Evolutionary conservation across 2,113 vertebrate species (phyloP).

Genomic region (Tupaia tana): DNA sequence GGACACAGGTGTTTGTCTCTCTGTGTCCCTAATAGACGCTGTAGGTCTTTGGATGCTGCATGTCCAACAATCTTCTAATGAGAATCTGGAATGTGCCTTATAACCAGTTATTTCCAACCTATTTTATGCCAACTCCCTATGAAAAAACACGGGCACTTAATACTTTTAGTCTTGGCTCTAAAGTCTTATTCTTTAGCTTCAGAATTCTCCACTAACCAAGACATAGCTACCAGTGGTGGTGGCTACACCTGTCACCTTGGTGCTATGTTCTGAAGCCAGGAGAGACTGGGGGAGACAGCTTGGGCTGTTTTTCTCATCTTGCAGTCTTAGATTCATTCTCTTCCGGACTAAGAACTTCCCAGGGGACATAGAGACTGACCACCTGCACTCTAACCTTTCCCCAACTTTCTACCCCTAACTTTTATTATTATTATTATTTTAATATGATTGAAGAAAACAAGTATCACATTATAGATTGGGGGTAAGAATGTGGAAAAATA

Average conservation of each 20-base stretch:
- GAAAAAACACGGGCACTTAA: background rate
- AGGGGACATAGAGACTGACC: background rate
- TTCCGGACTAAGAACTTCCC: background rate
- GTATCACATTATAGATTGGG: background rate
- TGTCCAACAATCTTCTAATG: background rate
- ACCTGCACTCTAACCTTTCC: background rate
- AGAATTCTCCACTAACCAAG: background rate
- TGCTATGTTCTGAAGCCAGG: background rate
- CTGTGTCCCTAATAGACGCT: background rate
- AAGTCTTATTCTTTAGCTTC: background rate
- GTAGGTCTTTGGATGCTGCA: background rate
- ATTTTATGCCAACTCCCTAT: background rate
- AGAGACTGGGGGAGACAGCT: background rate
- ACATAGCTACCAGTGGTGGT: background rate
- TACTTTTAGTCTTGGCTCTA: background rate
- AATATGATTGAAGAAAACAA: background rate
- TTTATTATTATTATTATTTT: background rate
- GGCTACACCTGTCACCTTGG: background rate
- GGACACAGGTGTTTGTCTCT: background rate
- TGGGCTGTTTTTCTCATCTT: background rate
- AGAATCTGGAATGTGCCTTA: background rate
- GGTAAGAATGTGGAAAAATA: slow-evolving; percentile 29
- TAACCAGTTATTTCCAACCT: background rate
- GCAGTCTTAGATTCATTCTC: background rate
- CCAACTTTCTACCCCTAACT: background rate